These are phyloP conservation scores for Pheosia tremula DNA, from an alignment of 2,888 invertebrate genomes.

Conservation along the genomic window DNA sequence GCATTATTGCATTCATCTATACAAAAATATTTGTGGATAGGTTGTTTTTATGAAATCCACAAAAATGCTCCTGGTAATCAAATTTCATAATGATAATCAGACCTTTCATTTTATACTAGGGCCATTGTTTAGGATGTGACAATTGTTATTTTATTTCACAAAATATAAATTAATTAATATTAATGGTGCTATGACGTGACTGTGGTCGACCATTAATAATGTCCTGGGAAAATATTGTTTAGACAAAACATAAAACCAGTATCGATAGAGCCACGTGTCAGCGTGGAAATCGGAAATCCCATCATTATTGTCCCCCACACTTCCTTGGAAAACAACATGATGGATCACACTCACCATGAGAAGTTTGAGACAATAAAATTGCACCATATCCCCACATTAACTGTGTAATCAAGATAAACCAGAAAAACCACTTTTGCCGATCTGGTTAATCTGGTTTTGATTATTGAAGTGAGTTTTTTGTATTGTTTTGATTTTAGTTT, in stretches of 20 bases:
- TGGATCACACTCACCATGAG: constrained; percentile 44
- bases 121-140: neutral
- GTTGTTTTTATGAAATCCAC: neutral
- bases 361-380: constrained; percentile 63
- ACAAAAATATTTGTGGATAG: neutral
- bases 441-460: constrained; percentile 69
- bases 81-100: neutral
- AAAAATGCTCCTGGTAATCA: neutral
- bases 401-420: constrained; percentile 69
- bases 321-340: constrained; percentile 62
- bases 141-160: neutral
- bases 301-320: constrained; percentile 69
- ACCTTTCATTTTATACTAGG: neutral
- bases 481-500: constrained; percentile 56
- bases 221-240: constrained; percentile 65
- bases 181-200: constrained; percentile 56
- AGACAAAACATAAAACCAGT: constrained; percentile 63
- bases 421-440: constrained; percentile 65
- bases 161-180: constrained; percentile 15
- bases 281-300: constrained; percentile 80
- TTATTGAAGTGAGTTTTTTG: constrained; percentile 53
- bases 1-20: neutral
- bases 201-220: constrained; percentile 48
- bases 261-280: constrained; percentile 48
- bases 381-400: constrained; percentile 57